Evolutionary conservation across 2,113 vertebrate species (phyloP).

Genomic region (Ammodytes dubius): DNA sequence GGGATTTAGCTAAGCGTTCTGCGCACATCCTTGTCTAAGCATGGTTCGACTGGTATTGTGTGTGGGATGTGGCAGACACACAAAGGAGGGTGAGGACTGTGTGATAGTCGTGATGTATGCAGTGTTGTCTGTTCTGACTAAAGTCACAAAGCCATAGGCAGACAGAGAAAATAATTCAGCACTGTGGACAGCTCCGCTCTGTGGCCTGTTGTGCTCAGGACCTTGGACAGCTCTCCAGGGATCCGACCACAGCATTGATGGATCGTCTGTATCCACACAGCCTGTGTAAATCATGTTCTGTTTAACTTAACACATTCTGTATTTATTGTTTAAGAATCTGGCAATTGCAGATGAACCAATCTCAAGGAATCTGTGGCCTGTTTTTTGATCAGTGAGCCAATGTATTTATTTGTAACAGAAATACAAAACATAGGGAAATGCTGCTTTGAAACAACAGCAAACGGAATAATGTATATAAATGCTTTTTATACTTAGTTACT

Average conservation of each 20-base stretch:
- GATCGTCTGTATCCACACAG: neutral
- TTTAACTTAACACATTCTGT: neutral
- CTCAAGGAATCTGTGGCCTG: neutral
- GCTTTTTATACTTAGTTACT: conserved; percentile 20
- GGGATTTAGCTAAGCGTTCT: conserved; percentile 56
- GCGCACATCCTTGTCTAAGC: conserved; percentile 58
- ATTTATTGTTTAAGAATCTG: neutral
- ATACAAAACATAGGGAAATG: neutral
- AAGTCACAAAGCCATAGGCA: conserved; percentile 41
- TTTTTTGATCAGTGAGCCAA: conserved; percentile 12
- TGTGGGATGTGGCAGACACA: conserved; percentile 72
- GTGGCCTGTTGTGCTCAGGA: conserved; percentile 16
- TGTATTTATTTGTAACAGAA: neutral
- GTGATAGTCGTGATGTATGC: conserved; percentile 47
- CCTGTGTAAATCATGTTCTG: neutral
- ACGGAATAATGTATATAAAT: conserved; percentile 12
- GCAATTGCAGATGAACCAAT: neutral
- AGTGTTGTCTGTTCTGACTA: conserved; percentile 66
- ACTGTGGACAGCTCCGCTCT: conserved; percentile 38
- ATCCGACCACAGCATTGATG: neutral
- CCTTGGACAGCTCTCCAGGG: conserved; percentile 45
- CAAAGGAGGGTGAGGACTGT: conserved; percentile 60
- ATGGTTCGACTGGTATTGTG: conserved; percentile 47
- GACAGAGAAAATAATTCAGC: conserved; percentile 39
- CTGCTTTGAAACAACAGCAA: conserved; percentile 1